Conservation (phyloP, 2,797 vertebrate species). For the Lutjanus campechanus region DNA sequence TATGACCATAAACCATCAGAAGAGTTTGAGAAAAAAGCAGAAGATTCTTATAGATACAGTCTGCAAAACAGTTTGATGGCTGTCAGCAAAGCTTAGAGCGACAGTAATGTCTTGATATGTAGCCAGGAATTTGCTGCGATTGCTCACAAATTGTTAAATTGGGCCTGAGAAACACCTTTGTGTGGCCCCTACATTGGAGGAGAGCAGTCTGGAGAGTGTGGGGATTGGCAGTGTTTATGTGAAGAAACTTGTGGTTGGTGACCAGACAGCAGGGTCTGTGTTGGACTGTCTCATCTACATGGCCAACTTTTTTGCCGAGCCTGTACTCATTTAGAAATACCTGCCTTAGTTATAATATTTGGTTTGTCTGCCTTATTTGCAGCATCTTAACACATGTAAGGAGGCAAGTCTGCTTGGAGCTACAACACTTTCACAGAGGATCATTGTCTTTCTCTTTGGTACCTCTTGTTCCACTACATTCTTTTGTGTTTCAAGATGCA, state of each 20-base stretch:
- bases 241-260: conserved; percentile 92
- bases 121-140: conserved; percentile 93
- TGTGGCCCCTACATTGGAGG: conserved; percentile 82
- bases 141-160: conserved; percentile 96
- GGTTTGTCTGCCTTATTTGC: conserved; percentile 74
- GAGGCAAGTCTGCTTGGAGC: no score
- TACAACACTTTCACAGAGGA: no score
- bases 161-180: conserved; percentile 94
- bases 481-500: no score
- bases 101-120: conserved; percentile 94
- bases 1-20: no score
- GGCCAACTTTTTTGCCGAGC: conserved; percentile 96
- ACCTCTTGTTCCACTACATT: no score
- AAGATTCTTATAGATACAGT: conserved; percentile 89
- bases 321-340: conserved; percentile 98
- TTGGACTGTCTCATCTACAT: conserved; percentile 95
- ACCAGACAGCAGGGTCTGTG: conserved; percentile 92
- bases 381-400: no score
- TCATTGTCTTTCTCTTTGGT: no score
- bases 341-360: conserved; percentile 97
- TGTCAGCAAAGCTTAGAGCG: conserved; percentile 95
- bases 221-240: conserved; percentile 94
- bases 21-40: no score
- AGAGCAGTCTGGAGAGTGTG: conserved; percentile 84
- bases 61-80: conserved; percentile 97